Evolutionary conservation across 1,140 invertebrate genomes (phyloP), one percentile per base, ranked within the genome.

Genomic region (Ceratina australensis): DNA sequence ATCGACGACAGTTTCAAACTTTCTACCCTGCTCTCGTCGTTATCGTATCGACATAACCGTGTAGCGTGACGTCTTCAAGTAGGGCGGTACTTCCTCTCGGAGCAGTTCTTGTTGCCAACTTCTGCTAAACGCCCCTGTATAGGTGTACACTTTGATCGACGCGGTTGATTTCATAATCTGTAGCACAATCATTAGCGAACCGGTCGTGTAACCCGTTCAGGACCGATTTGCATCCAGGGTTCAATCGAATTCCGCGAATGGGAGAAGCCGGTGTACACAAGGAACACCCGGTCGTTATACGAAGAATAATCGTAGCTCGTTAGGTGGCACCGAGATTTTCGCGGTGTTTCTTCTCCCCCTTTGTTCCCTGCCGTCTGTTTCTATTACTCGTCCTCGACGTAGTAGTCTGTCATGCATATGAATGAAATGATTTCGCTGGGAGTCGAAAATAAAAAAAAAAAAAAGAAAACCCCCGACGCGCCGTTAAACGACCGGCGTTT

Each of bases 341-440:
- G 71, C 77, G 50, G 42, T 68, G 42, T 61, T 71, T 75, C 72
- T 54, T 60, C 57, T 5, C 20, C 49, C 22, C n/a, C 13, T 50
- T 20, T 54, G 52, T 42, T 56, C 63, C 50, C 56, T 68, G 47
- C 60, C 65, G 47, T 67, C 56, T 52, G 26, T 50, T 47, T 42
- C 47, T 61, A 24, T 72, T 61, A n/a, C 56, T 69, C 13, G 50
- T 22, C 28, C 47, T 57, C 73, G 61, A 18, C 28, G 79, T 69
- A 74, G 77, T 84, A 83, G 78, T 78, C 78, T 50, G 82, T 86
- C 86, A 87, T 87, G 85, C 86, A 87, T 87, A 87, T 87, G 86
- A 86, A 87, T 87, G 86, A 87, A 84, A 87, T 61, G 82, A 83
- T 86, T 87, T 84, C 81, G 74, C 72, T 54, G 49, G 56, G 73